Conservation (phyloP, 2,113 vertebrate genomes). For the Penelope pileata region DNA sequence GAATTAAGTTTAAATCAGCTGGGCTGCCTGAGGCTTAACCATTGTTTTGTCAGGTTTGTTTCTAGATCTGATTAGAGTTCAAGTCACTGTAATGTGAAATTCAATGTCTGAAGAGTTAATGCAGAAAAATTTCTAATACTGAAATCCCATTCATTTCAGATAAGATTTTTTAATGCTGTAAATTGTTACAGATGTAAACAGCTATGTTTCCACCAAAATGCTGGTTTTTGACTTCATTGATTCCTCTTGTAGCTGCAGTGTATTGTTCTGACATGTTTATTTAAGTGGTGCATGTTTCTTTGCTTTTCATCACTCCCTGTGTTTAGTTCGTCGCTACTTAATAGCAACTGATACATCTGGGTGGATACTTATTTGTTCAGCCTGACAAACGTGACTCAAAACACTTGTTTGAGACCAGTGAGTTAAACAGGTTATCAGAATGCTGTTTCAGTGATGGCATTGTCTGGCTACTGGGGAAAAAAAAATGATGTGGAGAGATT, state of each 20-base stretch:
- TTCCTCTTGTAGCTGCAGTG: neutral
- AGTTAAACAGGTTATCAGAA: neutral
- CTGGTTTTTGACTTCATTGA: neutral
- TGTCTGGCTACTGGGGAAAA: neutral
- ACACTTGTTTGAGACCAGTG: neutral
- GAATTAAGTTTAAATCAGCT: neutral
- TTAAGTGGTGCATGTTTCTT: neutral
- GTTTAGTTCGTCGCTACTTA: neutral
- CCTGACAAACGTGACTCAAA: neutral
- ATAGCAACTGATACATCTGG: neutral
- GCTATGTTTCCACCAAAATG: no score
- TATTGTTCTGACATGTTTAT: neutral
- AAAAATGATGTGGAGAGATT: neutral
- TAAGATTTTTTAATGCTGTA: neutral
- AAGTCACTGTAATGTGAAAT: neutral
- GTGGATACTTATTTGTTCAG: neutral
- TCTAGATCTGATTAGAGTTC: neutral
- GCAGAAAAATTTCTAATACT: neutral
- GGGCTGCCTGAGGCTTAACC: neutral
- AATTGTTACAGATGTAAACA: neutral
- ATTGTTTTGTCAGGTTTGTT: neutral
- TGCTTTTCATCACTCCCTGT: neutral
- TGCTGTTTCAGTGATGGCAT: neutral
- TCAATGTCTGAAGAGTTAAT: neutral
- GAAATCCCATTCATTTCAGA: neutral